phyloP scores from a whole-genome alignment of 2,888 invertebrate species.

The Psococerastis gibbosa region DNA sequence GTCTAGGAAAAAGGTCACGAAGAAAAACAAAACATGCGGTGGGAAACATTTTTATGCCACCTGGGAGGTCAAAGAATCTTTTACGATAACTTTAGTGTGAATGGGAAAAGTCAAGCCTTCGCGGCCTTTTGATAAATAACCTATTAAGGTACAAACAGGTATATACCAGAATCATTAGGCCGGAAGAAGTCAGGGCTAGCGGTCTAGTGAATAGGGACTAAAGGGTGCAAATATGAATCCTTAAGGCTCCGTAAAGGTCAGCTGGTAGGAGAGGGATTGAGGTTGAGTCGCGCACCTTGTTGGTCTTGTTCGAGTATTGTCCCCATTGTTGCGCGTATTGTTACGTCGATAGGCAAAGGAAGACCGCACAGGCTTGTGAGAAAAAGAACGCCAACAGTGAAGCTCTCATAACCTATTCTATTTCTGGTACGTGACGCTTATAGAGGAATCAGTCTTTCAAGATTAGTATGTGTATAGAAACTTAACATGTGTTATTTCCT shows the following conservation, averaged over 20 bases:
- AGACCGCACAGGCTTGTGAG: slow-evolving; percentile 10
- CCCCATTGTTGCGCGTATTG: slow-evolving; percentile 7
- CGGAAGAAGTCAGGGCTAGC: slow-evolving; percentile 7
- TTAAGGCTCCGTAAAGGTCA: neutral
- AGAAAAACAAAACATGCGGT: too few species aligned
- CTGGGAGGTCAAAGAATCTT: neutral
- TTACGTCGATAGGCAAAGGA: slow-evolving; percentile 6
- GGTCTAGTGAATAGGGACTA: neutral
- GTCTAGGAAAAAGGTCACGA: too few species aligned
- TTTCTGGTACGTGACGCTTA: neutral
- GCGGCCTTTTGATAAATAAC: slow-evolving; percentile 5
- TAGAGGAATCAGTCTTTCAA: neutral
- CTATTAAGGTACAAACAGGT: slow-evolving; percentile 5
- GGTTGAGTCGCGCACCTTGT: neutral
- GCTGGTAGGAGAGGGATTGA: neutral
- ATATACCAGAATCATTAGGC: slow-evolving; percentile 3
- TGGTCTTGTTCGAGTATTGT: slow-evolving; percentile 10
- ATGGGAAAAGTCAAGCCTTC: neutral
- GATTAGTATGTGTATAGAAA: neutral
- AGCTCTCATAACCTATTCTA: too few species aligned
- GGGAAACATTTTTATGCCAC: too few species aligned
- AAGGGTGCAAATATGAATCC: neutral
- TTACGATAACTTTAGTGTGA: too few species aligned
- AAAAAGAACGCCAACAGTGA: too few species aligned
- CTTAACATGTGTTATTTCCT: too few species aligned